Evolutionary conservation across 2,797 vertebrate genomes (phyloP).

Genomic region (Heterohyrax brucei): DNA sequence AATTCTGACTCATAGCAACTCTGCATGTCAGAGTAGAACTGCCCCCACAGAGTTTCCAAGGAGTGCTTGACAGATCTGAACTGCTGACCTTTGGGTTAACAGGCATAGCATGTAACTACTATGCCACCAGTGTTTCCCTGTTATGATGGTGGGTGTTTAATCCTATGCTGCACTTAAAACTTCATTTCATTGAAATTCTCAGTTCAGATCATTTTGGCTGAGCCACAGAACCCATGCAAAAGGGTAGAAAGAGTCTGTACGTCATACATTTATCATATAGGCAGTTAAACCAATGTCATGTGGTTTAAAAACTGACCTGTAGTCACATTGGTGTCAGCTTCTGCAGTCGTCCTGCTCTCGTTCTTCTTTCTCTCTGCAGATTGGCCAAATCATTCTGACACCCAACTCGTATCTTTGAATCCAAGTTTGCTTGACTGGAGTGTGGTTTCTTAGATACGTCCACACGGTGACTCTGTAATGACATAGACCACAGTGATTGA

Average conservation of each 20-base stretch:
- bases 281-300: neutral
- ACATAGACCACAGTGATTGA: constrained; percentile 78
- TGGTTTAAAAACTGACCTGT: constrained; percentile 82
- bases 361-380: constrained; percentile 62
- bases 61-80: too few species aligned
- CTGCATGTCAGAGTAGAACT: too few species aligned
- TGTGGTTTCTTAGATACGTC: constrained; percentile 80
- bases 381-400: constrained; percentile 82
- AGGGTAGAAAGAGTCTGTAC: neutral
- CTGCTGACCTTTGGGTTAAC: too few species aligned
- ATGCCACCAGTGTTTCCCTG: neutral
- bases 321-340: constrained; percentile 33
- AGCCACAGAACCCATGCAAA: constrained; percentile 75
- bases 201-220: constrained; percentile 29
- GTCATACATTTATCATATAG: constrained; percentile 47
- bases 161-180: constrained; percentile 68
- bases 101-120: too few species aligned
- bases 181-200: constrained; percentile 39
- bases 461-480: constrained; percentile 88
- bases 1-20: too few species aligned
- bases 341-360: constrained; percentile 32
- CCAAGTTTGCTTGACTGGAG: constrained; percentile 65
- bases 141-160: constrained; percentile 72
- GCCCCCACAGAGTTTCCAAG: too few species aligned
- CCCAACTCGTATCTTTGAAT: constrained; percentile 61